Conservation (phyloP, 1,140 invertebrate genomes). For the Platorchestia sp. region DNA sequence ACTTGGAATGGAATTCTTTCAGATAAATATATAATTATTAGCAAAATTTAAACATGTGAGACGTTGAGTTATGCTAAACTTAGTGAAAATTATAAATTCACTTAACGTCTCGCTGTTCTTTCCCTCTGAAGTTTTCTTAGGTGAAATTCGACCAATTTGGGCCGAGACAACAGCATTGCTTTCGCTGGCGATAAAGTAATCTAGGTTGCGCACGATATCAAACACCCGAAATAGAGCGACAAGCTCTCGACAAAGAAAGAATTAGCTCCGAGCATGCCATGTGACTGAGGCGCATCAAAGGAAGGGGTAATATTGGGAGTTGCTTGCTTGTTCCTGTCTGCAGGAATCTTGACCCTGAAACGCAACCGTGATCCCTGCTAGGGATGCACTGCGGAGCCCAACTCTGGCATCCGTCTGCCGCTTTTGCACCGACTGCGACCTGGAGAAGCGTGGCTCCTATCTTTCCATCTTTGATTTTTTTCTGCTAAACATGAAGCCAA, state of each 20-base stretch:
- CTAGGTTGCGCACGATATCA: neutral
- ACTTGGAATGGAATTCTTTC: neutral
- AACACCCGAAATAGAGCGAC: neutral
- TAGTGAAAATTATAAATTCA: neutral
- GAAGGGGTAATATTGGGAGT: neutral
- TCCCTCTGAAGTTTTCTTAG: neutral
- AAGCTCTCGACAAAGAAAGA: neutral
- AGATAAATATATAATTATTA: neutral
- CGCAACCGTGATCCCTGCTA: slow-evolving; percentile 31
- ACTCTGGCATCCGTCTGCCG: slow-evolving; percentile 5
- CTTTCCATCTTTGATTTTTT: neutral
- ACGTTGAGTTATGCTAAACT: neutral
- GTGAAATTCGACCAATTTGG: neutral
- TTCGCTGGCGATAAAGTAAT: neutral
- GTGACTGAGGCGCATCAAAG: neutral
- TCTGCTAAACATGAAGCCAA: neutral
- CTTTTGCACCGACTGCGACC: neutral
- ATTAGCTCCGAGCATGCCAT: neutral
- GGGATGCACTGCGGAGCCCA: slow-evolving; percentile 4
- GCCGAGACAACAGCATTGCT: slow-evolving; percentile 5
- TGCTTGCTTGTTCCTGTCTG: neutral
- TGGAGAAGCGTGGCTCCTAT: slow-evolving; percentile 21
- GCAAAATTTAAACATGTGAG: neutral
- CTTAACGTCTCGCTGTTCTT: neutral
- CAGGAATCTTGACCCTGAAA: slow-evolving; percentile 27